These are phyloP conservation scores for Fragum whitleyi DNA, from an alignment of 2,888 invertebrate species.

Conservation along the genomic window DNA sequence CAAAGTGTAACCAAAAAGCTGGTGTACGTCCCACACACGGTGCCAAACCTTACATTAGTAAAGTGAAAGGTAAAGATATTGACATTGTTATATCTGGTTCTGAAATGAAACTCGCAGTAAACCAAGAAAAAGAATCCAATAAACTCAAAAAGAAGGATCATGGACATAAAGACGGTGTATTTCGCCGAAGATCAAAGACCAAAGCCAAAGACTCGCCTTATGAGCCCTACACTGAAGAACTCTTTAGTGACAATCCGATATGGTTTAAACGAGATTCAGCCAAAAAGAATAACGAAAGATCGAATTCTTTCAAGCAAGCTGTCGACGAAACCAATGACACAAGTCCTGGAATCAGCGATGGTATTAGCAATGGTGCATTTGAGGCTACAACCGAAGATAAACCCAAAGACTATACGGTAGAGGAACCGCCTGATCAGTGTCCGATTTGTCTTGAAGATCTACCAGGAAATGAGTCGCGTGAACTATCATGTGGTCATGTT, in stretches of 20 bases:
- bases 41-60: slow-evolving; percentile 15
- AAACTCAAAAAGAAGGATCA: background rate
- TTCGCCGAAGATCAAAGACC: slow-evolving; percentile 29
- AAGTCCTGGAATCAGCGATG: background rate
- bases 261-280: slow-evolving; percentile 41
- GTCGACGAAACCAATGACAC: background rate
- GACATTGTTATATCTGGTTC: slow-evolving; percentile 47
- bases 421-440: slow-evolving; percentile 51
- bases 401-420: slow-evolving; percentile 36
- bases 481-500: slow-evolving; percentile 37
- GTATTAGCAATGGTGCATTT: background rate
- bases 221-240: slow-evolving; percentile 40
- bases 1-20: slow-evolving; percentile 12
- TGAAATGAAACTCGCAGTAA: slow-evolving; percentile 45
- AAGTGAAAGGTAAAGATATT: slow-evolving; percentile 54
- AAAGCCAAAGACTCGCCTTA: slow-evolving; percentile 26
- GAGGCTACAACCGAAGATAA: background rate
- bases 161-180: background rate
- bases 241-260: slow-evolving; percentile 51
- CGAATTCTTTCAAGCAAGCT: background rate
- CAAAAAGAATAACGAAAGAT: background rate
- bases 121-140: slow-evolving; percentile 8
- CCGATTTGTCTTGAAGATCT: slow-evolving; percentile 54
- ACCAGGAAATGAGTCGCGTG: slow-evolving; percentile 42
- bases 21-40: background rate